phyloP scores from a whole-genome alignment of 1,140 invertebrate species.

The Drosophila watanabei region DNA sequence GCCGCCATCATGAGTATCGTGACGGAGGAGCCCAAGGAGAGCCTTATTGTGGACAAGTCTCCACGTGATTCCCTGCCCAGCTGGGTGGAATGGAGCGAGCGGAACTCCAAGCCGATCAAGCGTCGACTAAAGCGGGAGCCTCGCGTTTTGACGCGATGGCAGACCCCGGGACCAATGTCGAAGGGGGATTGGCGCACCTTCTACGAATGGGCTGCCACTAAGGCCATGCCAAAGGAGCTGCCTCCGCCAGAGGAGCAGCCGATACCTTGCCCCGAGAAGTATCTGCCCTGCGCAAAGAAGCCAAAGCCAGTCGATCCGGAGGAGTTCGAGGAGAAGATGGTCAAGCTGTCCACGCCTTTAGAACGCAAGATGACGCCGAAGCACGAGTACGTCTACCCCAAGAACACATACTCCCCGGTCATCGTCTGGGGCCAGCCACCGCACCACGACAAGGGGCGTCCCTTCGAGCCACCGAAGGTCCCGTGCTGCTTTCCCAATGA shows the following conservation, averaged over 20 bases:
- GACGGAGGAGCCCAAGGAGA: neutral
- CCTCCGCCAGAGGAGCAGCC: neutral
- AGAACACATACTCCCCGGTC: constrained; percentile 50
- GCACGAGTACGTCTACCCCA: constrained; percentile 12
- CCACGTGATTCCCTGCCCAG: constrained; percentile 7
- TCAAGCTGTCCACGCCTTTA: constrained; percentile 44
- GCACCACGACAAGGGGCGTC: constrained; percentile 62
- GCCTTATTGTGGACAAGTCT: neutral
- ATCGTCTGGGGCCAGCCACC: constrained; percentile 68
- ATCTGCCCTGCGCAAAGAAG: constrained; percentile 49
- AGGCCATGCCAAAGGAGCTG: constrained; percentile 35
- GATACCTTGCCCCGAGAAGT: constrained; percentile 41
- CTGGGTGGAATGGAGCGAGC: constrained; percentile 63
- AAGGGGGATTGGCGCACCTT: constrained; percentile 58
- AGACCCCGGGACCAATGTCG: constrained; percentile 69
- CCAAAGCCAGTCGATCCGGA: constrained; percentile 19
- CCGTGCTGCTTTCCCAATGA: constrained; percentile 67
- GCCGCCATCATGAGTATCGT: constrained; percentile 4
- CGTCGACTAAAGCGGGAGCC: neutral
- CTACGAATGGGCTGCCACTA: constrained; percentile 44
- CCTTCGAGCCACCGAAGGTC: constrained; percentile 39
- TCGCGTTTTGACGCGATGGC: constrained; percentile 49
- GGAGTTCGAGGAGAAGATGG: constrained; percentile 1
- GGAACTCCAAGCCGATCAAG: constrained; percentile 41
- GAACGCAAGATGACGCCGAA: constrained; percentile 56